Base-by-base conservation (phyloP, 2,797 vertebrate genomes). In the Lepus oiostolus region DNA sequence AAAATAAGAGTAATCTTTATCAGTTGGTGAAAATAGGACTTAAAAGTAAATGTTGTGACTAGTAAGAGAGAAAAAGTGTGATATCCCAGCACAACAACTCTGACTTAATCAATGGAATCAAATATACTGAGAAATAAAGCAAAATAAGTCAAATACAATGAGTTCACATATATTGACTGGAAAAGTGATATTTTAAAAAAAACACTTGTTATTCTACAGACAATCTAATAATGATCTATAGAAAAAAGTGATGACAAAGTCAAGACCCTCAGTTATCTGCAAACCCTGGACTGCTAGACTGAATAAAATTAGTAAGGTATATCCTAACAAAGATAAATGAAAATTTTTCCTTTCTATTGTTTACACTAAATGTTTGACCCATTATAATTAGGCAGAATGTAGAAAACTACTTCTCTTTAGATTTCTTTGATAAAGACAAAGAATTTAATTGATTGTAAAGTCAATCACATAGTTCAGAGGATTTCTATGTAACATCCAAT, bases 111-210 rank as follows among this genome's bases (percentile, higher is more conserved):
- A 79, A 47, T 24, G n/a, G 26, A 1, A 63, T 74, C 19, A 87
- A 47, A 42, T 54, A 71, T 65, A 74, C 26, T 42, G 22, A 94
- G 47, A 88, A 86, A 84, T 89, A 26, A 83, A 87, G 35, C n/a
- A 26, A 60, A 91, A 1, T 30, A 38, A 83, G 35, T 60, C 22
- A 76, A 47, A 77, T 67, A 63, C 2, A 80, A 35, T 70, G 32
- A 89, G 24, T 35, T 93, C 85, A n/a, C 17, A 35, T 35, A 93
- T 65, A 5, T 60, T 81, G 14, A n/a, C 9, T 82, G 42, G 67
- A 19, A 21, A 62, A 91, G 77, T 60, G 12, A 21, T 92, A 90
- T 82, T 88, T 88, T 42, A 42, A 13, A 83, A 93, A 90, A 65
- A 7, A 2, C 2, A 76, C 19, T 68, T 74, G 75, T 72, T 52